Conservation (phyloP, 2,113 vertebrate genomes). For the Xenopus tropicalis region DNA sequence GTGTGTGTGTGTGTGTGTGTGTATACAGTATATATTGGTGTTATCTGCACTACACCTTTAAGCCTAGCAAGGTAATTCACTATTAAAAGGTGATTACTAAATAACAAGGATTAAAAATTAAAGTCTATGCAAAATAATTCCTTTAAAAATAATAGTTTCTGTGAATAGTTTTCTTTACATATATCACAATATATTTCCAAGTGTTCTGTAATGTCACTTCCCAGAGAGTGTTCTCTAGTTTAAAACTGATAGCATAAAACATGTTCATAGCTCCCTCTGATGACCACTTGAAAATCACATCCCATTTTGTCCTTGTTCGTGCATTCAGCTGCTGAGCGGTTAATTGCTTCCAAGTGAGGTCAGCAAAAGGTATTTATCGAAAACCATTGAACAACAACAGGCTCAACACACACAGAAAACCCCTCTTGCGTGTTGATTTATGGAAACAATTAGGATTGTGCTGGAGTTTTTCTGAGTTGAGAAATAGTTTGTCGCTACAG, state of each 20-base stretch:
- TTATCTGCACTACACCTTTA: too few relatives aligned
- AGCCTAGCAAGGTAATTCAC: too few relatives aligned
- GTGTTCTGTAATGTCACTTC: slow-evolving; percentile 44
- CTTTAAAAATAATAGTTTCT: not conserved
- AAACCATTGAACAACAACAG: slow-evolving; percentile 80
- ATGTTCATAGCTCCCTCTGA: slow-evolving; percentile 89
- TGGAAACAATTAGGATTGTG: slow-evolving; percentile 82
- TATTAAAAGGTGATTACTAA: too few relatives aligned
- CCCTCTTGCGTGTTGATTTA: slow-evolving; percentile 76
- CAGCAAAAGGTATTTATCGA: slow-evolving; percentile 95
- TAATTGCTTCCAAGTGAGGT: slow-evolving; percentile 98
- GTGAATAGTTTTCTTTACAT: not conserved
- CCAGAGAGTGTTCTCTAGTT: slow-evolving; percentile 49
- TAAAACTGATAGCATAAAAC: slow-evolving; percentile 59
- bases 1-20: too few relatives aligned
- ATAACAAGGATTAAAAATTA: too few relatives aligned
- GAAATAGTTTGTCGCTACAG: slow-evolving; percentile 73
- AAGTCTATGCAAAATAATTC: too few relatives aligned
- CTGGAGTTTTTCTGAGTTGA: slow-evolving; percentile 74
- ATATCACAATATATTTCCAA: slow-evolving; percentile 14
- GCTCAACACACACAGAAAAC: slow-evolving; percentile 72
- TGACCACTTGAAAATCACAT: slow-evolving; percentile 75
- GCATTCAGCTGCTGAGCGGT: slow-evolving; percentile 89
- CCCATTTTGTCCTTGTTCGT: slow-evolving; percentile 70
- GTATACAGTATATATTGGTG: too few relatives aligned